phyloP scores from a whole-genome alignment of 2,113 vertebrate species.

The Campylorhamphus procurvoides region DNA sequence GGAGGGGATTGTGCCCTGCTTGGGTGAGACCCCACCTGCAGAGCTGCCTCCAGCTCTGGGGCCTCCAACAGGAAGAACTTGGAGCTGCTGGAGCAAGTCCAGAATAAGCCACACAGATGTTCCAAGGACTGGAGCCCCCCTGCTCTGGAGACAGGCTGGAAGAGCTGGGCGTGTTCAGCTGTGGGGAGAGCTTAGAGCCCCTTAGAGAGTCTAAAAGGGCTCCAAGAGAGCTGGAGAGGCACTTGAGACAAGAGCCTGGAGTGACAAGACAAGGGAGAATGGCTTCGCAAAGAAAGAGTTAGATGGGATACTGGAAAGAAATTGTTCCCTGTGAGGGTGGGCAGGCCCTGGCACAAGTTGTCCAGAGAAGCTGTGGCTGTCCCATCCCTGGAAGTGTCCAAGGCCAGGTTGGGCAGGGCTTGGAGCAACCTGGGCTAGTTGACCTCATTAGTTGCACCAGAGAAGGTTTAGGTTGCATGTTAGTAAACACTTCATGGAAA shows the following conservation, averaged over 20 bases:
- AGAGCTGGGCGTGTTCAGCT: background rate
- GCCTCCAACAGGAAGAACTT: fast-evolving
- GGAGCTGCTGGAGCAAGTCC: background rate
- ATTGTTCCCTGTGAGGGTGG: background rate
- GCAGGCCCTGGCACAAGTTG: background rate
- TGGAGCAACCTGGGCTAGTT: background rate
- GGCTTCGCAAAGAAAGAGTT: background rate
- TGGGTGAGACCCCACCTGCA: background rate
- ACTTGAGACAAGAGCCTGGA: background rate
- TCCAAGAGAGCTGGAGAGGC: background rate
- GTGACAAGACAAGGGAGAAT: background rate
- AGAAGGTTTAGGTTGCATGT: background rate
- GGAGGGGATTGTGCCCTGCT: background rate
- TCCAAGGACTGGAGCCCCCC: background rate
- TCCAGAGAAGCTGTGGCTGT: background rate
- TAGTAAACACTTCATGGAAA: background rate
- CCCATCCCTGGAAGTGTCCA: background rate
- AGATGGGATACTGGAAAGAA: background rate
- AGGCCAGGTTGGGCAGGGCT: background rate
- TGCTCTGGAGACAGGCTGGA: background rate
- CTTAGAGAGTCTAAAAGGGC: background rate
- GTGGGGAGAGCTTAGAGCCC: background rate
- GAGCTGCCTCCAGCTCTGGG: background rate
- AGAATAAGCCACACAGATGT: background rate
- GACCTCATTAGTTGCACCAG: background rate